Percentiles rank a stretch among this genome's conserved stretches.
Evolutionary conservation across 2,797 vertebrate species (phyloP).

Genomic region (Denticeps clupeoides): DNA sequence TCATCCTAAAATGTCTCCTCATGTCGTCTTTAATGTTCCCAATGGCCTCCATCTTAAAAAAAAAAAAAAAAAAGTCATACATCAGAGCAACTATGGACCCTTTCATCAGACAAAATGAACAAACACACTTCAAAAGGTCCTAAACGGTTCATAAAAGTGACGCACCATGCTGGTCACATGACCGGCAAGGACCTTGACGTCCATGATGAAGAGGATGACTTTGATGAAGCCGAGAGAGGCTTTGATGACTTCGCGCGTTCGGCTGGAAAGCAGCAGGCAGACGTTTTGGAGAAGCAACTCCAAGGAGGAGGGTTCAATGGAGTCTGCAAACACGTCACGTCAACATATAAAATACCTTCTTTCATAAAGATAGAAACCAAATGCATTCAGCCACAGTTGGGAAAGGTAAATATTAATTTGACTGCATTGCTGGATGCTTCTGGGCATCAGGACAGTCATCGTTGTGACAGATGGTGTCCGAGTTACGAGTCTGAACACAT

Average conservation of each 20-base stretch:
- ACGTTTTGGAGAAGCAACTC: constrained; percentile 82
- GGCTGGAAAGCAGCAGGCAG: constrained; percentile 76
- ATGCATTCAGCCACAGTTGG: no score
- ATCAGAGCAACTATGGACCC: constrained; percentile 1
- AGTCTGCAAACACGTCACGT: constrained; percentile 56
- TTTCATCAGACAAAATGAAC: neutral
- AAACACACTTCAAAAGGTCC: no score
- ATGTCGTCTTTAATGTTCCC: constrained; percentile 78
- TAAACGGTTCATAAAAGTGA: no score
- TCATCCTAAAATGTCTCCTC: constrained; percentile 85
- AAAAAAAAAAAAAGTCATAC: neutral
- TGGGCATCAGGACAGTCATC: no score
- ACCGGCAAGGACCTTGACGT: constrained; percentile 66
- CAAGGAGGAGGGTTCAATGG: constrained; percentile 62
- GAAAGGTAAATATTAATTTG: no score
- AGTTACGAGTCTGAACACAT: no score
- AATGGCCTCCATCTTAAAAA: constrained; percentile 77
- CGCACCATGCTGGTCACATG: constrained; percentile 77
- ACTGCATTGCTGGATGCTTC: no score
- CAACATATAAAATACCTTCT: no score
- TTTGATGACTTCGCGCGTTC: constrained; percentile 86
- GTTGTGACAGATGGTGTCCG: no score
- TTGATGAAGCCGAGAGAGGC: constrained; percentile 85
- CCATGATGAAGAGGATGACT: constrained; percentile 77
- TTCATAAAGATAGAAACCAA: no score